A percentile compares a stretch with the other conserved stretches of the same genome.
Conservation (phyloP, 2,797 vertebrate species). For the Peromyscus attwateri region DNA sequence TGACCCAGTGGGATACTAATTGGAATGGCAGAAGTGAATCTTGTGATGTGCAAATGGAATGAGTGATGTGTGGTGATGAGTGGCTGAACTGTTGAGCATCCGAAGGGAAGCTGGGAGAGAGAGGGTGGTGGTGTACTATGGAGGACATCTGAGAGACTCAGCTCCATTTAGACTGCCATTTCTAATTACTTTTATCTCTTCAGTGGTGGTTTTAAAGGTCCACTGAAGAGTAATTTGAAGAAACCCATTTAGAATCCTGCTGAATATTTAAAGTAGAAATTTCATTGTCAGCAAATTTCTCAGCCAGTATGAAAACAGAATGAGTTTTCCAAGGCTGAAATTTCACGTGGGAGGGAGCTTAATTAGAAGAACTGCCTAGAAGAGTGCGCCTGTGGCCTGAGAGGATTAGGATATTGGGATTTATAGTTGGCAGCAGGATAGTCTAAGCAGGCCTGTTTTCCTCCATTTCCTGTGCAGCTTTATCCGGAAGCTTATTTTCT, state of each 20-base stretch:
- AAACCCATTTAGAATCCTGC: slow-evolving; percentile 76
- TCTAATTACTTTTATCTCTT: slow-evolving; percentile 81
- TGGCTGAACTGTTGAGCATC: slow-evolving; percentile 15
- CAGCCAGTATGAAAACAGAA: slow-evolving; percentile 66
- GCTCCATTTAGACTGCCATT: slow-evolving; percentile 68
- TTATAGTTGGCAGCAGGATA: slow-evolving; percentile 17
- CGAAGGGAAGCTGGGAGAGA: slow-evolving; percentile 52
- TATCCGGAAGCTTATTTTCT: slow-evolving; percentile 28
- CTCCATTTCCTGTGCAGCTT: slow-evolving; percentile 21
- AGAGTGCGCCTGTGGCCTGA: slow-evolving; percentile 1
- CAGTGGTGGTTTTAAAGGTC: slow-evolving; percentile 74
- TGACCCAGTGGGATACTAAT: slow-evolving; percentile 78
- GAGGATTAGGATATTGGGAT: slow-evolving; percentile 61
- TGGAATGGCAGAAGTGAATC: slow-evolving; percentile 74
- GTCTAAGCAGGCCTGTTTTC: slow-evolving; percentile 46
- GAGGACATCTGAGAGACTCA: slow-evolving; percentile 69
- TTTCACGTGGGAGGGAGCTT: slow-evolving; percentile 70
- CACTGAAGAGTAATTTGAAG: slow-evolving; percentile 80
- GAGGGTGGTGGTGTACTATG: slow-evolving; percentile 42
- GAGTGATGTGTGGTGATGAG: slow-evolving; percentile 65
- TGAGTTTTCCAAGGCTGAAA: slow-evolving; percentile 66
- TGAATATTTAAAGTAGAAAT: slow-evolving; percentile 78
- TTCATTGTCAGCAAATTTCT: slow-evolving; percentile 79
- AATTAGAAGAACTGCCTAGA: slow-evolving; percentile 69
- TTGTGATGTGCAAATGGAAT: slow-evolving; percentile 77